phyloP scores from a whole-genome alignment of 2,888 invertebrate genomes.

The Sesamia inferens region DNA sequence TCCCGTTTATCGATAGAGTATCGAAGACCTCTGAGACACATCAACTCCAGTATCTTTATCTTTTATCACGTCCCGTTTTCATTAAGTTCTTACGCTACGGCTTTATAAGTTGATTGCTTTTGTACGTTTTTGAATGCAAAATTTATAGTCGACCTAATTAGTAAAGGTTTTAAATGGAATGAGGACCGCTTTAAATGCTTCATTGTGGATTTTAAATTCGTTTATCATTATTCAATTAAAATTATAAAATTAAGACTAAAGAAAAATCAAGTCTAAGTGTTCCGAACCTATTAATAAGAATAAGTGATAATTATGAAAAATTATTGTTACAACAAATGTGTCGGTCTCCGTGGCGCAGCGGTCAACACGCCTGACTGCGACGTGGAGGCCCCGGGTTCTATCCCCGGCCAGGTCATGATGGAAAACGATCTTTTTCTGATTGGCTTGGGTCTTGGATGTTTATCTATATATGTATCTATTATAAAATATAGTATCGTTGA shows the following conservation, averaged over 20 bases:
- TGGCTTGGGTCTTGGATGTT: no score
- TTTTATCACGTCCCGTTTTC: conserved; percentile 78
- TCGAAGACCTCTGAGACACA: conserved; percentile 82
- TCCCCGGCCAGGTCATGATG: no score
- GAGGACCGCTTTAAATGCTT: conserved; percentile 38
- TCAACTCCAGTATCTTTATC: conserved; percentile 81
- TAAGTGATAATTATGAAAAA: background rate
- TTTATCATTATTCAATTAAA: conserved; percentile 4
- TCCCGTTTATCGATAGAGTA: conserved; percentile 81
- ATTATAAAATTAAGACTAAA: background rate
- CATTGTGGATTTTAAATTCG: conserved; percentile 30
- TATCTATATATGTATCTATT: no score
- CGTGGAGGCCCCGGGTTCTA: no score
- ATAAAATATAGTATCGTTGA: no score
- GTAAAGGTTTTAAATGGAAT: conserved; percentile 39
- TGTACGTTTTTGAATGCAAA: conserved; percentile 60
- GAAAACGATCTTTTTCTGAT: no score
- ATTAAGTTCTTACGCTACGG: conserved; percentile 72
- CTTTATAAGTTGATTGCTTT: conserved; percentile 74
- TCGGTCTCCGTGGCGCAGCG: no score
- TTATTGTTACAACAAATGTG: background rate
- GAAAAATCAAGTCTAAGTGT: background rate
- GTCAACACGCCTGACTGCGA: no score
- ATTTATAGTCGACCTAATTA: conserved; percentile 60
- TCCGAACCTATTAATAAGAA: no score